Conservation (phyloP, 2,888 invertebrate species). For the Reticulitermes lucifugus region DNA sequence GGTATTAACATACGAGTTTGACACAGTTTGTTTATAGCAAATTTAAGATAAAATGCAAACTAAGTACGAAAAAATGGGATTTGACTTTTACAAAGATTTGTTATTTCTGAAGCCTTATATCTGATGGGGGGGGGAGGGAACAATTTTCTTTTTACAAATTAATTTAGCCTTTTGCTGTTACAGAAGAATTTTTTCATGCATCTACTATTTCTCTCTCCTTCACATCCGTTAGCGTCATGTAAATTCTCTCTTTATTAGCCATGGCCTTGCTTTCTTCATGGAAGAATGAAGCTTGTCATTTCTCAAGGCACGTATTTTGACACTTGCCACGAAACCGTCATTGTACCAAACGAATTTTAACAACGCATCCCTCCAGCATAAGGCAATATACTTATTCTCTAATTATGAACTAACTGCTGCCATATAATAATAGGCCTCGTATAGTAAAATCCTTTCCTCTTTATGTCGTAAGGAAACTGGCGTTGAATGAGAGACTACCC, state of each 20-base stretch:
- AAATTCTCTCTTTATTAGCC: constrained; percentile 13
- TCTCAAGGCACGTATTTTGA: constrained; percentile 3
- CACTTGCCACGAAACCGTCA: constrained; percentile 22
- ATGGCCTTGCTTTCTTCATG: not conserved
- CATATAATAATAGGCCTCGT: not conserved
- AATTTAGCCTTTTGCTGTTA: constrained; percentile 2
- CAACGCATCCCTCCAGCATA: not conserved
- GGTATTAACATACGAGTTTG: not conserved
- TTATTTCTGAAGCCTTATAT: not conserved
- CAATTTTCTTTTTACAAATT: not conserved
- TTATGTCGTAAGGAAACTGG: not conserved
- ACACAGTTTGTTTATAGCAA: not conserved
- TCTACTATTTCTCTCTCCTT: not conserved
- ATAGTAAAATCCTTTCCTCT: not conserved
- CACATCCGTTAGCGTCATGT: not conserved
- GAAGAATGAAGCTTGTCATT: constrained; percentile 19
- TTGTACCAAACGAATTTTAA: constrained; percentile 17
- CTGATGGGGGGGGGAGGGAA: not conserved
- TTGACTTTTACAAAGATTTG: not conserved
- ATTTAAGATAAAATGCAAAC: not conserved
- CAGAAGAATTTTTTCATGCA: not conserved
- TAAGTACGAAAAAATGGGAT: not conserved
- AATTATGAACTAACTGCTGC: not conserved
- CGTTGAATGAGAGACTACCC: not conserved
- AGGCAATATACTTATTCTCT: not conserved